Evolutionary conservation across 2,888 invertebrate genomes (phyloP), one percentile per base, ranked within the genome.

Genomic region (Leptinotarsa rubiginosa): DNA sequence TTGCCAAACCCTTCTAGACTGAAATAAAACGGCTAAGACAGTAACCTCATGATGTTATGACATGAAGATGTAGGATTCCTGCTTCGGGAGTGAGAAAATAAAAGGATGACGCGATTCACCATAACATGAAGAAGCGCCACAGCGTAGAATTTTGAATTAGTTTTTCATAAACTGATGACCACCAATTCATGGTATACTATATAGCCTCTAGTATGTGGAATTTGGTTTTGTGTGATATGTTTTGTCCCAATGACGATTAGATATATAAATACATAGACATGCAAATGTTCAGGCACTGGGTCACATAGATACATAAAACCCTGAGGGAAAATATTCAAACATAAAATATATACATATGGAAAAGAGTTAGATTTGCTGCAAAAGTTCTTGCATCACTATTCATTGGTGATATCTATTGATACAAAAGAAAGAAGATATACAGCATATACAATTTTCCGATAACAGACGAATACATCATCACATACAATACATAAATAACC

Each of bases 251-350:
- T 74, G 68, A 69, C 70, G 67, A 74, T 66, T 49, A 75, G 70
- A 68, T 62, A 75, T 72, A 70, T 73, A 76, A 72, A 65, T 81
- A 82, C 81, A 83, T 76, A 80, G 65, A 78, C 84, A 85, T 85
- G 84, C 85, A 85, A 75, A 78, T 80, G 72, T 82, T 75, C 69
- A 69, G n/a, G 69, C 69, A 69, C 69, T 56, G 67, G 50, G 54
- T 54, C n/a, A 54, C 56, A 56, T 10, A 41, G 41, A 41, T 56
- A 56, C 56, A 56, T 20, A 20, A 56, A 56, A 56, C 12, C 56
- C 20, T 20, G 62, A 56, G 41, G 31, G 31, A 62, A 62, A 15
- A 62, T 31, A 62, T 62, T 62, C 62, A 41, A 62, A 31, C 62
- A 15, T 31, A 62, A 62, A 62, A 62, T 62, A 62, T 62, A 31